Percentiles rank a stretch among this genome's conserved stretches.
Evolutionary conservation across 2,113 vertebrate species (phyloP).

Genomic region (Cochlearius cochlearius): DNA sequence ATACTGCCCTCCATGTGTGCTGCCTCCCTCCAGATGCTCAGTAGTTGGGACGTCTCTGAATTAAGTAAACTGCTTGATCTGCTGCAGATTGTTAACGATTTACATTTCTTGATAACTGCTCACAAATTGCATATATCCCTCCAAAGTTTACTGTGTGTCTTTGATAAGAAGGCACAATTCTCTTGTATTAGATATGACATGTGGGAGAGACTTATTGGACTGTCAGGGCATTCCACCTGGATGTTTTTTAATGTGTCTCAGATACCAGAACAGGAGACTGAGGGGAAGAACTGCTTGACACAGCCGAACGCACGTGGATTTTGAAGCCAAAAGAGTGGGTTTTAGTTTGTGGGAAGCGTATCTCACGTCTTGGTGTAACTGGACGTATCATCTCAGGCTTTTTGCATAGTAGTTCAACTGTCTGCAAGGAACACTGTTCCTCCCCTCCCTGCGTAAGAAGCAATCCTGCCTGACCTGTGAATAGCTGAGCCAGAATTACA

Average conservation of each 20-base stretch:
- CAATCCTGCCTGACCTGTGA: background rate
- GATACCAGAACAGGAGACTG: background rate
- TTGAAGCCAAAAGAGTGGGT: background rate
- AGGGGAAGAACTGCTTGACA: background rate
- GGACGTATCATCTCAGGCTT: background rate
- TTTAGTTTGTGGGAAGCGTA: background rate
- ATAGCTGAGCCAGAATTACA: background rate
- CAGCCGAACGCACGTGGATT: background rate
- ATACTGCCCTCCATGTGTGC: background rate
- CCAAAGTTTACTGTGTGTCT: background rate
- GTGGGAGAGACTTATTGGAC: background rate
- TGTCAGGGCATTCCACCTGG: background rate
- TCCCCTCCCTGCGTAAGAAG: background rate
- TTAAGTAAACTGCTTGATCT: background rate
- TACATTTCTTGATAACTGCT: background rate
- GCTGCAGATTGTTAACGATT: slow-evolving; percentile 11
- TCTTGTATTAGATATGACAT: background rate
- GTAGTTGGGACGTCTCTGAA: background rate
- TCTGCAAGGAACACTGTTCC: background rate
- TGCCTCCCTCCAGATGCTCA: background rate
- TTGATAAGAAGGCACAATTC: background rate
- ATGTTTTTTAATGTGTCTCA: background rate
- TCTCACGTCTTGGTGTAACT: background rate
- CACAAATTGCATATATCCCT: background rate
- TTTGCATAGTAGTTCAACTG: background rate